phyloP scores from a whole-genome alignment of 2,113 vertebrate species.

The Cyanocitta stelleri region DNA sequence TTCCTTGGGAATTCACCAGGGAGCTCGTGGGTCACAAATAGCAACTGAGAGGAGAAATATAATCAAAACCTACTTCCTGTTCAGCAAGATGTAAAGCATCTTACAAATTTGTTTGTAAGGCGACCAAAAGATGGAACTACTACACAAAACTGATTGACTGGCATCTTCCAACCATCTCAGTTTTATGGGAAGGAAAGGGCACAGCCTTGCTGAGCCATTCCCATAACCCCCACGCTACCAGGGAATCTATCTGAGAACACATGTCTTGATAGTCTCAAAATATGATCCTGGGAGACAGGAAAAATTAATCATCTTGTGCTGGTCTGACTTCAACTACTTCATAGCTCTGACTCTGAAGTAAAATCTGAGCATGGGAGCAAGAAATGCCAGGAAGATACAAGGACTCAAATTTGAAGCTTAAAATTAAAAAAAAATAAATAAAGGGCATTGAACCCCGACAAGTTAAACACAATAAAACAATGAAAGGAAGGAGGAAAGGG shows the following conservation, averaged over 20 bases:
- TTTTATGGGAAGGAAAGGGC: not conserved
- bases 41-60: not conserved
- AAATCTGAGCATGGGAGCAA: not conserved
- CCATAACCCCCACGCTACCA: not conserved
- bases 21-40: not conserved
- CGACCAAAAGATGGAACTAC: not conserved
- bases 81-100: not conserved
- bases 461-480: not conserved
- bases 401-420: not conserved
- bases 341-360: not conserved
- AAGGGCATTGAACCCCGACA: accelerated
- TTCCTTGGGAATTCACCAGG: conserved; percentile 1
- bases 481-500: not conserved
- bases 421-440: not conserved
- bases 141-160: not conserved
- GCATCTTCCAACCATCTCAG: not conserved
- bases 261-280: not conserved
- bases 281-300: not conserved
- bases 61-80: not conserved
- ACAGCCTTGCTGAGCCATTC: not conserved
- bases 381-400: accelerated
- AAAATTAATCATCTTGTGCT: not conserved
- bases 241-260: not conserved
- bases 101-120: not conserved
- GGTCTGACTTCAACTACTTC: not conserved